Percentiles rank a stretch among this genome's conserved stretches.
phyloP scores from a whole-genome alignment of 2,888 invertebrate species.

The Leptopilina myrica region DNA sequence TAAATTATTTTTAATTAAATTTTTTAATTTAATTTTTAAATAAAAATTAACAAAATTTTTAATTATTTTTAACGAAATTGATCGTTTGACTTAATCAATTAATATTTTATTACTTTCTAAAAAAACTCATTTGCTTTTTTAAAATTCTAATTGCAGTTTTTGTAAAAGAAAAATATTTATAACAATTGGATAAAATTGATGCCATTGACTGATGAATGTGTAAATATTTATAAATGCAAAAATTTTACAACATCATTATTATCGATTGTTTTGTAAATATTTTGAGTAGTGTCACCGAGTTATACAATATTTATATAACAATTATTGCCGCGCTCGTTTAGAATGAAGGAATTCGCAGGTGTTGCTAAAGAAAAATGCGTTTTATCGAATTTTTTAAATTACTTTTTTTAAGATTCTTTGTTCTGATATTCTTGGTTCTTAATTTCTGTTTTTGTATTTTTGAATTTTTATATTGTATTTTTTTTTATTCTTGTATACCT shows the following conservation, averaged over 20 bases:
- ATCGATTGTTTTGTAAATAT: constrained; percentile 13
- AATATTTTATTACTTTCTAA: no score
- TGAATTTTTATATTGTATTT: no score
- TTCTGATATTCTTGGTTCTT: neutral
- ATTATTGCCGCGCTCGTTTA: neutral
- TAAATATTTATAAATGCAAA: constrained; percentile 11
- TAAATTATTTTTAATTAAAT: no score
- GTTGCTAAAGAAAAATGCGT: neutral
- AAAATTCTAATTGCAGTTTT: no score
- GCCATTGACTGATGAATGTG: neutral
- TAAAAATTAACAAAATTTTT: no score
- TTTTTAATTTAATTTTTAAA: no score
- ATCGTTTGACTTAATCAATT: no score
- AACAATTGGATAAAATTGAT: neutral
- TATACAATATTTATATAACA: constrained; percentile 18
- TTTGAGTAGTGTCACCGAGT: neutral
- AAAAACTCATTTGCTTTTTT: no score
- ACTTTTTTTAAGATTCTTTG: neutral
- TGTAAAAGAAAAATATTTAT: neutral
- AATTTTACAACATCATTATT: constrained; percentile 13
- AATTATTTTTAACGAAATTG: no score
- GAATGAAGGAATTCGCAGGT: constrained; percentile 34
- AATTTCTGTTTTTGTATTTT: neutral
- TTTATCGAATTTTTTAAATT: constrained; percentile 21
- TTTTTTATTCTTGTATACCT: no score